Conservation (phyloP, 2,888 invertebrate genomes). For the Hipparchia semele region DNA sequence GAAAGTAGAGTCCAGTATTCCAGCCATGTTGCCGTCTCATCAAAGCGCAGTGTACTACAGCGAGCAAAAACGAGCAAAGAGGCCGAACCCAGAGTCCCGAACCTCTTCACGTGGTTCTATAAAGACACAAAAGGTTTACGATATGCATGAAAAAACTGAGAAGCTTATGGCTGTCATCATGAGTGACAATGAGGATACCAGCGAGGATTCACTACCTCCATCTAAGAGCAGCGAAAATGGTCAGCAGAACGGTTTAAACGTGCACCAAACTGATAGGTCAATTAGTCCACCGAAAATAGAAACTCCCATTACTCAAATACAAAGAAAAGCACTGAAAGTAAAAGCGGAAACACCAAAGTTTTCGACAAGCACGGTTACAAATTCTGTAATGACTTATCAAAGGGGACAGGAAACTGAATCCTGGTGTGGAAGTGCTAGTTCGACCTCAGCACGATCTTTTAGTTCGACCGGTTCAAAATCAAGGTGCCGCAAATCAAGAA, state of each 20-base stretch:
- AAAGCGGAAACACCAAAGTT: conserved; percentile 46
- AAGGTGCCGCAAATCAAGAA: conserved; percentile 49
- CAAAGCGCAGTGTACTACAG: conserved; percentile 51
- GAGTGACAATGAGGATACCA: conserved; percentile 54
- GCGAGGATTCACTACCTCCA: conserved; percentile 22
- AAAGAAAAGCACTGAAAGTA: conserved; percentile 42
- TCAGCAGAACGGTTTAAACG: conserved; percentile 35
- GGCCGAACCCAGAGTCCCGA: conserved; percentile 47
- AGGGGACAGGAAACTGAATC: conserved; percentile 53
- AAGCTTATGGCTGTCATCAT: conserved; percentile 65
- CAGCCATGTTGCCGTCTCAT: conserved; percentile 52
- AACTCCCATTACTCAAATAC: conserved; percentile 64
- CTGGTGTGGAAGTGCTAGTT: conserved; percentile 54
- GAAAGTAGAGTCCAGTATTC: conserved; percentile 55
- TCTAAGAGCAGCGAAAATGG: conserved; percentile 41
- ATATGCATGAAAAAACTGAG: conserved; percentile 69
- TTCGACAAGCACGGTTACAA: conserved; percentile 58
- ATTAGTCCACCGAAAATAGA: conserved; percentile 67
- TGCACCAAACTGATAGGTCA: conserved; percentile 39
- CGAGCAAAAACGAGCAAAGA: conserved; percentile 46
- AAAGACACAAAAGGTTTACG: conserved; percentile 64
- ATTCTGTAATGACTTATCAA: conserved; percentile 52
- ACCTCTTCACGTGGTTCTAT: conserved; percentile 54
- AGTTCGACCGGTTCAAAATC: conserved; percentile 60
- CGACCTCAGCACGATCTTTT: conserved; percentile 50